phyloP scores from a whole-genome alignment of 2,888 invertebrate genomes.

The Catocala sponsa region DNA sequence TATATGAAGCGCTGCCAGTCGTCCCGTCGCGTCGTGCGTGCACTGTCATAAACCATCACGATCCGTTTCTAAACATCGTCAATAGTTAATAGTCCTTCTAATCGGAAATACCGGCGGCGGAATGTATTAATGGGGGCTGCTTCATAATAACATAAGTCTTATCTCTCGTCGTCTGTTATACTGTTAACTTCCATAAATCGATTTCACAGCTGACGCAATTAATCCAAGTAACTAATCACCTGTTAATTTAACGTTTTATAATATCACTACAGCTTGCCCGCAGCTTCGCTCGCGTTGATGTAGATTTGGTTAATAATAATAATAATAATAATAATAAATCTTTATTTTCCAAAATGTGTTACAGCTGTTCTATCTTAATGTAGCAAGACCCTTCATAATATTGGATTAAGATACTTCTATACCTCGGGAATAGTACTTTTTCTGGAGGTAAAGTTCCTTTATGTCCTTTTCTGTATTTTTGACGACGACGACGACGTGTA shows the following conservation, averaged over 20 bases:
- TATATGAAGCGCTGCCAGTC: slow-evolving; percentile 19
- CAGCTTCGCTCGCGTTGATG: too few relatives aligned
- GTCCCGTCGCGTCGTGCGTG: not conserved
- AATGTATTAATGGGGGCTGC: slow-evolving; percentile 25
- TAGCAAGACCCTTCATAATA: too few relatives aligned
- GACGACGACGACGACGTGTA: too few relatives aligned
- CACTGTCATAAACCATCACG: slow-evolving; percentile 26
- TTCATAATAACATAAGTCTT: slow-evolving; percentile 16
- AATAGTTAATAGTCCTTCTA: slow-evolving; percentile 34
- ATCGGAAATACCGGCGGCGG: slow-evolving; percentile 24
- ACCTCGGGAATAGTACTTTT: too few relatives aligned
- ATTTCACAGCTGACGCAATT: slow-evolving; percentile 13
- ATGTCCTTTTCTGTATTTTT: too few relatives aligned
- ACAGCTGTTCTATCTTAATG: too few relatives aligned
- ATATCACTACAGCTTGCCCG: too few relatives aligned
- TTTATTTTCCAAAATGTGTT: too few relatives aligned
- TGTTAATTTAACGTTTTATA: not conserved
- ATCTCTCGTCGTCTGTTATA: slow-evolving; percentile 6
- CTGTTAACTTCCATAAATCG: slow-evolving; percentile 2
- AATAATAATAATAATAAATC: too few relatives aligned
- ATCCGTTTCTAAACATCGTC: slow-evolving; percentile 43
- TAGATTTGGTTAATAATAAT: too few relatives aligned
- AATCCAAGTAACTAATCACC: slow-evolving; percentile 1
- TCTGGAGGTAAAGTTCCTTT: too few relatives aligned
- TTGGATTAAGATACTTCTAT: too few relatives aligned